A percentile compares a stretch with the other conserved stretches of the same genome.
Evolutionary conservation across 2,888 invertebrate species (phyloP).

Genomic region (Coecobrya sp.): DNA sequence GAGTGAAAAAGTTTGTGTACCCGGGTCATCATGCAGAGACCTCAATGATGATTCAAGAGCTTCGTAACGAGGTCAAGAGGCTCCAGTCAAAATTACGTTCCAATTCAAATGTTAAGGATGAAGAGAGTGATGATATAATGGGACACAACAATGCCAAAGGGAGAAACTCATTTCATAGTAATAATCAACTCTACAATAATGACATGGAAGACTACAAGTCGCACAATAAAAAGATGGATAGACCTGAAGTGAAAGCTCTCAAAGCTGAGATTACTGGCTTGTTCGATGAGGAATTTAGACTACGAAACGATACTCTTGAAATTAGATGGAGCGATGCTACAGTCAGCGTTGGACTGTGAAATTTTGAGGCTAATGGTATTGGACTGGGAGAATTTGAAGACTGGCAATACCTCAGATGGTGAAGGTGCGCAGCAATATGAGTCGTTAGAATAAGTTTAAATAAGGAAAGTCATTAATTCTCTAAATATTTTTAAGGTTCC

Average conservation of each 20-base stretch:
- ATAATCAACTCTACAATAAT: slow-evolving; percentile 36
- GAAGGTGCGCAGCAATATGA: slow-evolving; percentile 89
- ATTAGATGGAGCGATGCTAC: slow-evolving; percentile 95
- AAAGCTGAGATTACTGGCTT: slow-evolving; percentile 95
- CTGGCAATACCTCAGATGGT: slow-evolving; percentile 91
- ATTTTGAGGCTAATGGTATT: slow-evolving; percentile 95
- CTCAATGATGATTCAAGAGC: slow-evolving; percentile 85
- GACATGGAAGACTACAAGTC: slow-evolving; percentile 33
- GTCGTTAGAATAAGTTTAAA: not conserved
- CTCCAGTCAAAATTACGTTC: slow-evolving; percentile 84
- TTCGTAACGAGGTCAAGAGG: slow-evolving; percentile 85
- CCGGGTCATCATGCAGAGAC: slow-evolving; percentile 82
- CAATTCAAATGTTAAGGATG: slow-evolving; percentile 33
- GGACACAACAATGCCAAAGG: slow-evolving; percentile 12
- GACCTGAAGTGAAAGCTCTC: slow-evolving; percentile 88
- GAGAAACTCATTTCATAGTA: not conserved
- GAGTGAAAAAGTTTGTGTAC: slow-evolving; percentile 89
- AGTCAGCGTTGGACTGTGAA: slow-evolving; percentile 95
- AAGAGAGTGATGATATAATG: slow-evolving; percentile 19
- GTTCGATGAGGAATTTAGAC: slow-evolving; percentile 97
- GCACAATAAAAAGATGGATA: slow-evolving; percentile 72
- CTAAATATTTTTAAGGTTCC: not conserved
- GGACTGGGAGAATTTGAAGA: slow-evolving; percentile 90
- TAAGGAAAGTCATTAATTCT: not conserved
- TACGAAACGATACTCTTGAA: slow-evolving; percentile 93